Evolutionary conservation across 92 coral and sea anemone genomes (phyloP).

Genomic region (Epizoanthus illoricatus): DNA sequence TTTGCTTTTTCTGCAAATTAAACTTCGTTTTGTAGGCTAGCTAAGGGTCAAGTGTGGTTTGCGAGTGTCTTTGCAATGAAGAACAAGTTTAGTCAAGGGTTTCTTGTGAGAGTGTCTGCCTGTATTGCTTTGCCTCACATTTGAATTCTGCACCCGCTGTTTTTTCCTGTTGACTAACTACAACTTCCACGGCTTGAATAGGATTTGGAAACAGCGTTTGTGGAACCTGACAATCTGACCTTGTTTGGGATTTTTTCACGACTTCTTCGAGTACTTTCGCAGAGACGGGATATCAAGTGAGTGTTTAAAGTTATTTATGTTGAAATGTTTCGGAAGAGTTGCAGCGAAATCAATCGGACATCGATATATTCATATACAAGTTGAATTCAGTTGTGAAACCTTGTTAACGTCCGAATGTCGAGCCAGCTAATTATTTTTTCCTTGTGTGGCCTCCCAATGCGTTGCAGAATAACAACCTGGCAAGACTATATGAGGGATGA

Average conservation of each 20-base stretch:
- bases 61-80: not conserved
- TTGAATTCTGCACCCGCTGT: constrained; percentile 34
- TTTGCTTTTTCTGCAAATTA: constrained; percentile 3
- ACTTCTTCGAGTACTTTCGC: constrained; percentile 61
- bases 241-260: constrained; percentile 71
- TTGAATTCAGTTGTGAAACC: constrained; percentile 32
- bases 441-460: constrained; percentile 19
- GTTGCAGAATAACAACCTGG: constrained; percentile 67
- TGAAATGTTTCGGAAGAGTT: constrained; percentile 34
- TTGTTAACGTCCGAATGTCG: not conserved
- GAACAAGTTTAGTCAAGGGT: not conserved
- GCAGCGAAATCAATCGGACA: constrained; percentile 37
- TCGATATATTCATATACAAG: constrained; percentile 6
- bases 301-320: constrained; percentile 41
- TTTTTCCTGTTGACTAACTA: constrained; percentile 41
- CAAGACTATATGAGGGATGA: constrained; percentile 67
- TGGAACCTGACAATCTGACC: constrained; percentile 66
- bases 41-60: constrained; percentile 19
- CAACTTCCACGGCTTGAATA: constrained; percentile 45
- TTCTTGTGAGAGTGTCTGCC: not conserved
- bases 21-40: not conserved
- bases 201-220: constrained; percentile 84
- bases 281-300: constrained; percentile 73
- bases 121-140: not conserved
- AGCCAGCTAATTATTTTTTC: constrained; percentile 32